phyloP scores from a whole-genome alignment of 2,797 vertebrate species.

The Ceryle rudis region DNA sequence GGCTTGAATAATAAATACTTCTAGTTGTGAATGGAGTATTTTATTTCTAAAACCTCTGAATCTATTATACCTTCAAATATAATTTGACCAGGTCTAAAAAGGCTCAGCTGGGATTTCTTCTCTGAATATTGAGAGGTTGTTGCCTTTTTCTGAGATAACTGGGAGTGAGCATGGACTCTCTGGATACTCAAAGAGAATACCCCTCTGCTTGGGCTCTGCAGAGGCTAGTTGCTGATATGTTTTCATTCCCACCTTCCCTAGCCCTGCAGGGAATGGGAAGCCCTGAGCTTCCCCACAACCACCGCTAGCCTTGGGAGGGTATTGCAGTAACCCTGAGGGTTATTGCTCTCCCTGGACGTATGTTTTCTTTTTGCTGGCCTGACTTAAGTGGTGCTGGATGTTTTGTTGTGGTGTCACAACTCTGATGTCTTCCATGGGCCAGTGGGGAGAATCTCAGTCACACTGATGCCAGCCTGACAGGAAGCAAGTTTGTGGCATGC shows the following conservation, averaged over 20 bases:
- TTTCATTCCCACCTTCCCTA: neutral
- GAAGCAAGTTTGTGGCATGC: neutral
- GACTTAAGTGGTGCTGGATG: neutral
- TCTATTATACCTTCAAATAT: neutral
- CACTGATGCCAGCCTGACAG: too few species aligned
- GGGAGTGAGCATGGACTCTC: neutral
- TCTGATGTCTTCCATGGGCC: fast-evolving
- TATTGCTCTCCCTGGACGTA: neutral
- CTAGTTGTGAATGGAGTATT: conserved; percentile 17
- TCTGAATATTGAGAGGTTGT: neutral
- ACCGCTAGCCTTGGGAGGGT: neutral
- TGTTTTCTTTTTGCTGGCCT: neutral
- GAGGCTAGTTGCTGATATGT: fast-evolving
- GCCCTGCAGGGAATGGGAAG: neutral
- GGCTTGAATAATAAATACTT: conserved; percentile 42
- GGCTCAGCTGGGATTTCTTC: neutral
- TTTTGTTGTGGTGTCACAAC: neutral
- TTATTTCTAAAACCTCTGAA: conserved; percentile 3
- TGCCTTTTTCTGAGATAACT: neutral
- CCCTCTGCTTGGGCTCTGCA: fast-evolving
- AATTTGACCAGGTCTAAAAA: neutral
- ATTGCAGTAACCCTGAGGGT: neutral
- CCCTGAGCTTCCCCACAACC: neutral
- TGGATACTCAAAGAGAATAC: neutral
- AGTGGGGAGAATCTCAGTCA: neutral